Evolutionary conservation across 2,797 vertebrate genomes (phyloP).

Genomic region (Chelidonichthys spinosus): DNA sequence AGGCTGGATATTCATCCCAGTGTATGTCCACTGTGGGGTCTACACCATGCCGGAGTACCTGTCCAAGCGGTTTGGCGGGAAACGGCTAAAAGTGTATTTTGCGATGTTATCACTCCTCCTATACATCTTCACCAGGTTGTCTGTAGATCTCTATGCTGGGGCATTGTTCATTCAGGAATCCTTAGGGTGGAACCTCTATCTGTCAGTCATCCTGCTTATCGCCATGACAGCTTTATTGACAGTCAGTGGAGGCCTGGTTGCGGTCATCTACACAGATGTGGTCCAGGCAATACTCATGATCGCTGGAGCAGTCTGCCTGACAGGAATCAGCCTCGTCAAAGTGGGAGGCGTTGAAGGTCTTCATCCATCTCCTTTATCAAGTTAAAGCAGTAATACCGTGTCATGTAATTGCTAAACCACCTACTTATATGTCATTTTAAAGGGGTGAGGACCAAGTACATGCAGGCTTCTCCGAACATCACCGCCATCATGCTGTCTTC

Average conservation of each 20-base stretch:
- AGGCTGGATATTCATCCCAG: conserved; percentile 96
- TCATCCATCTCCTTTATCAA: neutral
- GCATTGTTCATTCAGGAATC: conserved; percentile 97
- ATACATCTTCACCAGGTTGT: conserved; percentile 97
- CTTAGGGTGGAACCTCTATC: conserved; percentile 95
- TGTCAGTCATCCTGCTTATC: conserved; percentile 94
- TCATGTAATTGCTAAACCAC: conserved; percentile 14
- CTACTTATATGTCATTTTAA: neutral
- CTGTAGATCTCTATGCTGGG: conserved; percentile 95
- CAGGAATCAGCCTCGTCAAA: conserved; percentile 88
- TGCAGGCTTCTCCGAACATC: conserved; percentile 87
- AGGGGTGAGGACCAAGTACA: conserved; percentile 89
- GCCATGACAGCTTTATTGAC: conserved; percentile 93
- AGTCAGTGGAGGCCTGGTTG: conserved; percentile 90
- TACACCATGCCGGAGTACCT: conserved; percentile 98
- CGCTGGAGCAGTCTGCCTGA: conserved; percentile 91
- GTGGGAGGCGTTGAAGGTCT: conserved; percentile 92
- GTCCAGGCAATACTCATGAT: conserved; percentile 96
- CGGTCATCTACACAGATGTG: conserved; percentile 74
- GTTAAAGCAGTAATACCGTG: neutral
- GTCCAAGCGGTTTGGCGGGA: conserved; percentile 93
- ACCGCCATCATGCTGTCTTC: conserved; percentile 54
- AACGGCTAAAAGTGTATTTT: conserved; percentile 93
- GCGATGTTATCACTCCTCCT: conserved; percentile 92
- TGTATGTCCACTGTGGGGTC: conserved; percentile 93